Base-by-base conservation (phyloP, 2,888 invertebrate genomes). In the Cordilura impudica region DNA sequence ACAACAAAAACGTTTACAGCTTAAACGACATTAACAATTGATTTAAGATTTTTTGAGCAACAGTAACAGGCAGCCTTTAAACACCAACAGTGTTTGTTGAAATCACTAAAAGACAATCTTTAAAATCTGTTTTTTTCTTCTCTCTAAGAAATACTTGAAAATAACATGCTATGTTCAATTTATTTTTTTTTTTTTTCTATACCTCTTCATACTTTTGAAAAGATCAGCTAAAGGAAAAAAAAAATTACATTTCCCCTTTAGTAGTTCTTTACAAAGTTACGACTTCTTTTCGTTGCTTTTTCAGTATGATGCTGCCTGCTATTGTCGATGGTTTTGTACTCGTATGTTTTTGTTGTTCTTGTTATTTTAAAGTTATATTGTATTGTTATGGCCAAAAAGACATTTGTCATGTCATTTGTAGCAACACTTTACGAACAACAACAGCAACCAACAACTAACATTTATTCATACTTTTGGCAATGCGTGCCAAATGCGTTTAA, bases 331-430 rank as follows among this genome's bases (percentile, higher is more conserved):
- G 16, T 45, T 16, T 54, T 29, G 58, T 29, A 29, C 49, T 31
- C 10, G 54, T 18, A 6, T 26, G 26, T 26, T 26, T 26, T 51
- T 23, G 39, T 75, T 35, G 14, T n/a, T n/a, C n/a, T n/a, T n/a
- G n/a, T 51, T 23, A 43, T 75, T 35, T 23, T 67, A 58, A 35
- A 74, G 67, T 29, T 70, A 19, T 69, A 60, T 56, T 66, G 58
- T 61, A 16, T 67, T 45, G 19, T 45, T 70, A 35, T 19, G 61
- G 70, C 83, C 83, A 82, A 85, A 84, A 85, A 86, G 81, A 85
- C 86, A 87, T 87, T 87, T 87, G 87, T 87, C 87, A 87, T 87
- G 87, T 87, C 87, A 87, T 87, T 87, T 87, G 85, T 86, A 79
- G 78, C 83, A 84, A 83, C 81, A 83, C 78, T 65, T 74, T 74